Percentiles rank a stretch among this genome's conserved stretches.
Evolutionary conservation across 2,113 vertebrate genomes (phyloP).

Genomic region (Dolichotis patagonum): DNA sequence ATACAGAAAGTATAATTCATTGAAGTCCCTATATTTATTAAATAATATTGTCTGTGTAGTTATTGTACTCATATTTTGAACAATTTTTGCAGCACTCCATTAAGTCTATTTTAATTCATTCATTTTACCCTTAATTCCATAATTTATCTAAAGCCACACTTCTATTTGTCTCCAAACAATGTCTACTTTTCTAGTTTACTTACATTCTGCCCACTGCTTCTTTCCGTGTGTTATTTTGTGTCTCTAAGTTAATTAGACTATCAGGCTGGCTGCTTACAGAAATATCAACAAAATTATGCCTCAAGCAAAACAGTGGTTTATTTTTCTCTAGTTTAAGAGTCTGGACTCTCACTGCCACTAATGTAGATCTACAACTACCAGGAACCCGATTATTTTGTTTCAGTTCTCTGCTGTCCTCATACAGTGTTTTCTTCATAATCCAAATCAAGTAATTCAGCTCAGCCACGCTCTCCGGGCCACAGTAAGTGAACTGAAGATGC

Average conservation of each 20-base stretch:
- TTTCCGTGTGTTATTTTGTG: neutral
- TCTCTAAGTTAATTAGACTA: neutral
- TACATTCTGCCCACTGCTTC: neutral
- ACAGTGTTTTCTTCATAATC: neutral
- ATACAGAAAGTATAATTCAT: neutral
- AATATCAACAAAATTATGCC: neutral
- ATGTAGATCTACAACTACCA: neutral
- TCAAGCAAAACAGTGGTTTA: neutral
- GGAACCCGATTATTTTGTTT: neutral
- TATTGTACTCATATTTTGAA: conserved; percentile 18
- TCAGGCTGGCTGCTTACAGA: neutral
- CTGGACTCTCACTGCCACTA: neutral
- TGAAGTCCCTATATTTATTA: neutral
- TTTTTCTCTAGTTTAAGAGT: neutral
- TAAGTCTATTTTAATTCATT: neutral
- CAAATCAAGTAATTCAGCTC: neutral
- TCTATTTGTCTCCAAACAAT: neutral
- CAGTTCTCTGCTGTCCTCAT: neutral
- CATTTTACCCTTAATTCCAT: neutral
- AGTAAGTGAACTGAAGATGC: neutral
- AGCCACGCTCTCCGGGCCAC: neutral
- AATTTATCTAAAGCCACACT: neutral
- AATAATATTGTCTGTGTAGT: neutral
- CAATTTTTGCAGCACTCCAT: neutral
- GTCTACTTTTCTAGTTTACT: neutral